These are phyloP conservation scores for Trichosurus vulpecula DNA, from an alignment of 2,797 vertebrate species.

Conservation along the genomic window DNA sequence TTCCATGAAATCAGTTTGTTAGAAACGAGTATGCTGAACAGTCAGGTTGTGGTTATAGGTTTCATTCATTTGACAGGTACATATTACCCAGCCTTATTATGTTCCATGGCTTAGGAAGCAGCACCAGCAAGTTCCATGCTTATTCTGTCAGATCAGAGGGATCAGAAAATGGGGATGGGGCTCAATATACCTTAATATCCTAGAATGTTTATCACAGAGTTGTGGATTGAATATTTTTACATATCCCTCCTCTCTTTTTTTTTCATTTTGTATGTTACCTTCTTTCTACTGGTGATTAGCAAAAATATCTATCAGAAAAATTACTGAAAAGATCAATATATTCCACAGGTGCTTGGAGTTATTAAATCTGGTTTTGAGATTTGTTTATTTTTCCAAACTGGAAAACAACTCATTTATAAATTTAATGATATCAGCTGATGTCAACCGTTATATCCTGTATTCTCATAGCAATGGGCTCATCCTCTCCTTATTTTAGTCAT, in stretches of 20 bases:
- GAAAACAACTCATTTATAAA: neutral
- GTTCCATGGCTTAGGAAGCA: neutral
- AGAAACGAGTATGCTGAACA: neutral
- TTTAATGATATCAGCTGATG: neutral
- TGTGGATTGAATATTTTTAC: neutral
- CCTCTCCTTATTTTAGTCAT: neutral
- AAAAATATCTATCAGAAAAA: neutral
- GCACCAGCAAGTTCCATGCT: neutral
- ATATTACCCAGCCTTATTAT: neutral
- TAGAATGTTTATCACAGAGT: neutral
- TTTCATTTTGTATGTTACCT: neutral
- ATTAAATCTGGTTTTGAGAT: neutral
- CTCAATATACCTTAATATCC: neutral
- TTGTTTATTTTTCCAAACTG: neutral
- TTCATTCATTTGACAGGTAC: neutral
- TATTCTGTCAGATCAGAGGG: neutral
- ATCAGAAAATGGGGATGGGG: neutral
- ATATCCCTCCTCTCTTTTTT: neutral
- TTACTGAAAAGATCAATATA: neutral
- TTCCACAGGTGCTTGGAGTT: neutral
- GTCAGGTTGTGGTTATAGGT: neutral
- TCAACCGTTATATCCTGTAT: neutral
- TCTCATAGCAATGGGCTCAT: neutral
- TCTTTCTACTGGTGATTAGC: neutral
- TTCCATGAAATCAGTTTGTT: neutral